Evolutionary conservation across 2,888 invertebrate genomes (phyloP).

Genomic region (Luperina testacea): DNA sequence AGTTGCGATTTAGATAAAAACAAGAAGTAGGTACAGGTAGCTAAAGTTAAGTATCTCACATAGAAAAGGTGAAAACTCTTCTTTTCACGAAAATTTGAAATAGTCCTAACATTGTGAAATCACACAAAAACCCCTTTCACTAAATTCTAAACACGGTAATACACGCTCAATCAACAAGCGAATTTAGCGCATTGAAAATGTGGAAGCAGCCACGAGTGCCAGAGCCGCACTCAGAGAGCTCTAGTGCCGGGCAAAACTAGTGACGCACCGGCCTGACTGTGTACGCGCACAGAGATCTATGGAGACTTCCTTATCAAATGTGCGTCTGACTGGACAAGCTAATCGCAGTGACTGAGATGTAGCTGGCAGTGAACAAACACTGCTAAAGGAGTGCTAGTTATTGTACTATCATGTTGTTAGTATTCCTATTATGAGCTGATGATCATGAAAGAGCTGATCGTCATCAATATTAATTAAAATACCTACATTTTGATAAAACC

Average conservation of each 20-base stretch:
- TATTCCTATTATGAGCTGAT: not conserved
- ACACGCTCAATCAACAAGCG: conserved; percentile 61
- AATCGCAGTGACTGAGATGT: not conserved
- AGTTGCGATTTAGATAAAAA: not conserved
- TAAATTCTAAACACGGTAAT: conserved; percentile 46
- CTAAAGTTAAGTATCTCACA: not conserved
- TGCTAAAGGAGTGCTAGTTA: too few species aligned
- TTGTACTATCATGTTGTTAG: not conserved
- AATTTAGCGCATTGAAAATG: conserved; percentile 63
- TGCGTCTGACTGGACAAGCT: not conserved
- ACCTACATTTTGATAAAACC: not conserved
- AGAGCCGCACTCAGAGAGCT: conserved; percentile 56
- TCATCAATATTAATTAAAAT: not conserved
- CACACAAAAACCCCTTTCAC: conserved; percentile 8
- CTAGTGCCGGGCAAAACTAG: conserved; percentile 73
- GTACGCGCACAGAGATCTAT: conserved; percentile 63
- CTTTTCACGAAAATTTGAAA: not conserved
- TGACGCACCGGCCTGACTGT: conserved; percentile 71
- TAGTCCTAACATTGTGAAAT: not conserved
- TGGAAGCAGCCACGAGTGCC: conserved; percentile 53
- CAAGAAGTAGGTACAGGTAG: not conserved
- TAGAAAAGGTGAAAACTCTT: too few species aligned
- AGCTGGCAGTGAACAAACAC: not conserved
- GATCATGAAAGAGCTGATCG: not conserved
- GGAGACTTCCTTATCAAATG: conserved; percentile 59